A percentile compares a stretch with the other conserved stretches of the same genome.
Evolutionary conservation across 92 coral and sea anemone species (phyloP).

Genomic region (Parazoanthus atlanticus): DNA sequence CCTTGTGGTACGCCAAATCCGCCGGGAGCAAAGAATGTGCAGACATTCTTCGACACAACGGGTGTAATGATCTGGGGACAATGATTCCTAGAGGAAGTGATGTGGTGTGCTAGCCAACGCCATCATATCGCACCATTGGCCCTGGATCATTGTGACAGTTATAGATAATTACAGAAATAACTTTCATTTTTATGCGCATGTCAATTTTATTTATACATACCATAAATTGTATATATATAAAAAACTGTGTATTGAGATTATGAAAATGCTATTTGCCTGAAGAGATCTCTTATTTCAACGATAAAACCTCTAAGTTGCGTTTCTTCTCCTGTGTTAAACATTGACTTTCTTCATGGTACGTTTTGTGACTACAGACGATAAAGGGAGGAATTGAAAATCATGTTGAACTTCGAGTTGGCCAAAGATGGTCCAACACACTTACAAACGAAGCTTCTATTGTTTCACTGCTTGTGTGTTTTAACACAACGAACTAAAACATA

Average conservation of each 20-base stretch:
- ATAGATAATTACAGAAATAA: background rate
- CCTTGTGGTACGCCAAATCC: slow-evolving; percentile 94
- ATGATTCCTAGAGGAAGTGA: slow-evolving; percentile 79
- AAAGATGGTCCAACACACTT: no score
- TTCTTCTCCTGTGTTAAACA: background rate
- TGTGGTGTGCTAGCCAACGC: slow-evolving; percentile 55
- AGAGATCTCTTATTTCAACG: background rate
- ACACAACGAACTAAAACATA: background rate
- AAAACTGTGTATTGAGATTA: background rate
- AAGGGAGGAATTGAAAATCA: no score
- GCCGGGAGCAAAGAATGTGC: slow-evolving; percentile 97
- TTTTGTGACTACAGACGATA: no score
- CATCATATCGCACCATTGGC: background rate
- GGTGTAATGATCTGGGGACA: slow-evolving; percentile 89
- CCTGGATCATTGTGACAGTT: background rate
- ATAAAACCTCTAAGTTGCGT: background rate
- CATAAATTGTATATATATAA: background rate
- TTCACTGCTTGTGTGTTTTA: background rate
- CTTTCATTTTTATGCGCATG: slow-evolving; percentile 16
- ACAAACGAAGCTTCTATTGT: background rate
- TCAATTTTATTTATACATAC: slow-evolving; percentile 27
- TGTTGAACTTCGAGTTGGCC: no score
- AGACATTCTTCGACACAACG: slow-evolving; percentile 88
- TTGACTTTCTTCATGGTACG: background rate
- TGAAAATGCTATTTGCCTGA: background rate